A percentile compares a stretch with the other conserved stretches of the same genome.
These are phyloP conservation scores for Drosophila infuscata DNA, from an alignment of 2,888 invertebrate genomes.

Conservation along the genomic window DNA sequence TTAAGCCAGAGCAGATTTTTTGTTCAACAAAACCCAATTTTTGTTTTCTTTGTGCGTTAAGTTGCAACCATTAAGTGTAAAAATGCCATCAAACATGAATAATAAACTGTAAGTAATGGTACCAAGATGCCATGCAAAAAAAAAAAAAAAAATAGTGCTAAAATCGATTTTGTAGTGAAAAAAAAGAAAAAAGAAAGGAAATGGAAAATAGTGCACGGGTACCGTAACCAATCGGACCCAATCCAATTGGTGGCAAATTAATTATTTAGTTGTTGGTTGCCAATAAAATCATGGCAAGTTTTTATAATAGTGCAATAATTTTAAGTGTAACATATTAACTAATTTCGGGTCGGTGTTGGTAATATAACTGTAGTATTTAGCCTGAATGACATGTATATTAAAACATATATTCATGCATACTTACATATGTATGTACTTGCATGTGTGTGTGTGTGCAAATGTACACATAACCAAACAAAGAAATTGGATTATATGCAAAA, in stretches of 20 bases:
- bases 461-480: slow-evolving; percentile 54
- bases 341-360: slow-evolving; percentile 60
- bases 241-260: slow-evolving; percentile 72
- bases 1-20: slow-evolving; percentile 39
- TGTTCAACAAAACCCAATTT: slow-evolving; percentile 43
- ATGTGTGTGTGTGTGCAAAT: slow-evolving; percentile 24
- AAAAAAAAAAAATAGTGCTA: slow-evolving; percentile 50
- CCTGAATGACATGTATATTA: slow-evolving; percentile 7
- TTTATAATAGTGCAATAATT: slow-evolving; percentile 66
- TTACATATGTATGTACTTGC: slow-evolving; percentile 25
- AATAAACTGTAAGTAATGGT: slow-evolving; percentile 85
- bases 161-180: slow-evolving; percentile 83
- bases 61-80: slow-evolving; percentile 82
- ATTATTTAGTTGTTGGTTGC: slow-evolving; percentile 60
- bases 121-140: slow-evolving; percentile 51
- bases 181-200: slow-evolving; percentile 39
- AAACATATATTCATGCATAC: slow-evolving; percentile 21
- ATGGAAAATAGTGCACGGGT: slow-evolving; percentile 67
- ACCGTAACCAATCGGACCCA: slow-evolving; percentile 50
- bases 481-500: slow-evolving; percentile 39
- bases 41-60: slow-evolving; percentile 77
- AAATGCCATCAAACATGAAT: slow-evolving; percentile 85
- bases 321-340: slow-evolving; percentile 61
- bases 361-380: slow-evolving; percentile 47
- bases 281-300: slow-evolving; percentile 54